These are phyloP conservation scores for Solenodon paradoxus DNA, from an alignment of 2,113 vertebrate genomes.

Conservation along the genomic window DNA sequence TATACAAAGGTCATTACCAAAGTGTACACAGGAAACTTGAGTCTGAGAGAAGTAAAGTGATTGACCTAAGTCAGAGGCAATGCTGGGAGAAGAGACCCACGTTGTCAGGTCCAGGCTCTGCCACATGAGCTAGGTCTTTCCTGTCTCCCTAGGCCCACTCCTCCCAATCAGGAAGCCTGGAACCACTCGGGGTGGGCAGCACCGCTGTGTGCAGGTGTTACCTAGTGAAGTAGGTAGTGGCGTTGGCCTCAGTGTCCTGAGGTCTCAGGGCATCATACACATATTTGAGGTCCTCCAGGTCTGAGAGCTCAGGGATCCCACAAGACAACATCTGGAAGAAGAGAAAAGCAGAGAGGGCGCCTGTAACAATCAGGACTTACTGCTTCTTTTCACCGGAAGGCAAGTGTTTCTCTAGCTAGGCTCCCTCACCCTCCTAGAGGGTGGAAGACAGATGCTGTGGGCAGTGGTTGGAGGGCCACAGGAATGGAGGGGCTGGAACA, in stretches of 20 bases:
- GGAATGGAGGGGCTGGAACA: neutral
- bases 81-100: neutral
- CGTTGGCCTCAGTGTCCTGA: conserved; percentile 94
- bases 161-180: neutral
- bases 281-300: conserved; percentile 95
- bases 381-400: neutral
- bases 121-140: neutral
- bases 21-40: neutral
- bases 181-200: neutral
- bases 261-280: conserved; percentile 95
- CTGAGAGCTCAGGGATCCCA: conserved; percentile 96
- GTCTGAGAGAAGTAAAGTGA: neutral
- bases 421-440: neutral
- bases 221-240: conserved; percentile 98
- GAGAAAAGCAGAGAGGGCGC: neutral
- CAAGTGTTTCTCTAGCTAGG: neutral
- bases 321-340: conserved; percentile 93
- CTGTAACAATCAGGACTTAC: neutral
- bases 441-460: neutral
- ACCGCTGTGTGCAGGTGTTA: conserved; percentile 40
- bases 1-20: neutral
- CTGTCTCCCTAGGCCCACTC: neutral
- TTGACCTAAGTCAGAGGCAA: neutral
- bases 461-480: neutral
- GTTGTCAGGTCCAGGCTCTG: neutral